Evolutionary conservation across 2,797 vertebrate genomes (phyloP).

Genomic region (Tokudaia muenninki): DNA sequence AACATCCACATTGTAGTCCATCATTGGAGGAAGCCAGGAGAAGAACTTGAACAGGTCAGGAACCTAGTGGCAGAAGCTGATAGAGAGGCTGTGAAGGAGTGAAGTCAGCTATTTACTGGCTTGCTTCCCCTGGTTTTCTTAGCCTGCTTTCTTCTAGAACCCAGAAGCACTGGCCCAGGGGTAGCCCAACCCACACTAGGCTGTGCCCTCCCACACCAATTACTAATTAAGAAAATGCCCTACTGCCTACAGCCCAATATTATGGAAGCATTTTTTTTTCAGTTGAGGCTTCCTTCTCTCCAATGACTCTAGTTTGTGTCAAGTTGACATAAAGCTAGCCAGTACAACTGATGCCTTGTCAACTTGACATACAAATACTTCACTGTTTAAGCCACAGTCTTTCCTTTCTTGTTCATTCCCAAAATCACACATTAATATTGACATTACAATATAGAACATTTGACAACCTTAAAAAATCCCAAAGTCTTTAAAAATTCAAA

Average conservation of each 20-base stretch:
- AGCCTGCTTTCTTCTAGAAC: background rate
- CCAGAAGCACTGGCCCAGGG: background rate
- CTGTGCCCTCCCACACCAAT: background rate
- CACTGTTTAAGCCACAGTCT: background rate
- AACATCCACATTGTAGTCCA: background rate
- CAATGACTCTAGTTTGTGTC: background rate
- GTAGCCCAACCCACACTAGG: background rate
- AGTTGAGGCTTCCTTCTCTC: no score
- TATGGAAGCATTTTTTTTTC: background rate
- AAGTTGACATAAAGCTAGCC: background rate
- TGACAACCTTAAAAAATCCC: background rate
- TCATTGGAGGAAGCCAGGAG: background rate
- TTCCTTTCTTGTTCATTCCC: background rate
- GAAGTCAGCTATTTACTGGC: background rate
- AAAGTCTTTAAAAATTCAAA: background rate
- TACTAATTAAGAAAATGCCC: background rate
- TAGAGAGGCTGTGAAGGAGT: background rate
- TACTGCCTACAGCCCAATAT: background rate
- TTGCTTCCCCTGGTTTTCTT: background rate
- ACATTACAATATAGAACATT: background rate
- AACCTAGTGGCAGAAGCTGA: background rate
- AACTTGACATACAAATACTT: background rate
- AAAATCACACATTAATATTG: background rate
- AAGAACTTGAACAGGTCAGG: background rate
- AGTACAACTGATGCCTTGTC: background rate